Percentiles rank a stretch among this genome's conserved stretches.
Evolutionary conservation across 64 coral and sea anemone species (phyloP).

Genomic region (Montipora foliosa): DNA sequence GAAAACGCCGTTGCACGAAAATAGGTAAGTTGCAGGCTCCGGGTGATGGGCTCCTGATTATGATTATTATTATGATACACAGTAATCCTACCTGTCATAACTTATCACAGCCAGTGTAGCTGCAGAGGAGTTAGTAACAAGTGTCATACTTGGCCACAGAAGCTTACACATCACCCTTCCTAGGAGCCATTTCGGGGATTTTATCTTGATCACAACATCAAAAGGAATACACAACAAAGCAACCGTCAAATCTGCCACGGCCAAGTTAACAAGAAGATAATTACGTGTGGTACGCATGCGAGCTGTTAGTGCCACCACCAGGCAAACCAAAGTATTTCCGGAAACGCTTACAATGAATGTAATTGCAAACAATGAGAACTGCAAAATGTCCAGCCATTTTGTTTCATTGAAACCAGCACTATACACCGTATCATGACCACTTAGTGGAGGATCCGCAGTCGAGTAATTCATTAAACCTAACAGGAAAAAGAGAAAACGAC

Average conservation of each 20-base stretch:
- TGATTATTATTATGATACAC: too few species aligned
- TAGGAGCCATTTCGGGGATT: slow-evolving; percentile 22
- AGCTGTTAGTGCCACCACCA: slow-evolving; percentile 57
- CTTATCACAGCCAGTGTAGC: slow-evolving; percentile 69
- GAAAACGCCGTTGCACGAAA: too few species aligned
- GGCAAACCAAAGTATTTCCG: slow-evolving; percentile 75
- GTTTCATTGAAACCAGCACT: background rate
- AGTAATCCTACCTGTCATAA: slow-evolving; percentile 53
- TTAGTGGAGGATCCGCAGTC: background rate
- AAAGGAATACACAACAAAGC: slow-evolving; percentile 73
- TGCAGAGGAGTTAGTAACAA: slow-evolving; percentile 66
- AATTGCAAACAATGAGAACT: slow-evolving; percentile 45
- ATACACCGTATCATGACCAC: background rate
- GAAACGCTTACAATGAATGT: slow-evolving; percentile 44
- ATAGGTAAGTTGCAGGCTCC: too few species aligned
- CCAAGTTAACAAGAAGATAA: slow-evolving; percentile 85
- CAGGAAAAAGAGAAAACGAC: too few species aligned
- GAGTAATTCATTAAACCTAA: background rate
- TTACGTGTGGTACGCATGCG: slow-evolving; percentile 88
- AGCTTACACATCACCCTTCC: slow-evolving; percentile 61
- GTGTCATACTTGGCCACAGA: slow-evolving; percentile 73
- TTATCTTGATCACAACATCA: slow-evolving; percentile 54
- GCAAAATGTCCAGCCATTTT: slow-evolving; percentile 32
- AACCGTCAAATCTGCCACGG: slow-evolving; percentile 79
- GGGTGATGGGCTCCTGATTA: too few species aligned